phyloP scores from a whole-genome alignment of 2,797 vertebrate genomes.

The Phoeniculus purpureus region DNA sequence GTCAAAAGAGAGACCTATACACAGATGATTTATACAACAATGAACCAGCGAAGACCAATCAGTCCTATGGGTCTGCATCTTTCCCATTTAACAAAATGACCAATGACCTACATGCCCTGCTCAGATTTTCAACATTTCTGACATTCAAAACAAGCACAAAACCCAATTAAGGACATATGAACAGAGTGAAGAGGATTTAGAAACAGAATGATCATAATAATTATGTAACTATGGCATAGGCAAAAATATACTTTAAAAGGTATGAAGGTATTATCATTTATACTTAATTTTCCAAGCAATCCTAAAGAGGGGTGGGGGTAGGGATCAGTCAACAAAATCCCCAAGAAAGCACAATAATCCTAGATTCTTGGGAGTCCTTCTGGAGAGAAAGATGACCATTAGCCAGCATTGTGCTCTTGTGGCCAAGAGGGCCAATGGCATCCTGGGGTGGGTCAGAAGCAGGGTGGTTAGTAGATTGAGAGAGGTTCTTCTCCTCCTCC shows the following conservation, averaged over 20 bases:
- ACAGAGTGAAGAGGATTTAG: not conserved
- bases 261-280: not conserved
- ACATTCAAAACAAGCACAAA: not conserved
- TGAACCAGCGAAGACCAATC: not conserved
- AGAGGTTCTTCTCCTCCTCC: too few relatives aligned
- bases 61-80: not conserved
- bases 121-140: not conserved
- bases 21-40: not conserved
- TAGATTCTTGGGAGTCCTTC: not conserved
- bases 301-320: accelerated
- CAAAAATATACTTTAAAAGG: not conserved
- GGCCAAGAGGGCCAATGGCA: too few relatives aligned
- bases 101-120: not conserved
- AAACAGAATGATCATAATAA: too few relatives aligned
- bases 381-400: too few relatives aligned
- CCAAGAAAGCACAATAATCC: not conserved
- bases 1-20: not conserved
- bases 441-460: too few relatives aligned
- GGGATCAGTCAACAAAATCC: not conserved
- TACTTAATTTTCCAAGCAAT: not conserved
- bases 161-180: not conserved
- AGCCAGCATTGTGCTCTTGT: too few relatives aligned
- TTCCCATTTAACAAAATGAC: not conserved
- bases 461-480: too few relatives aligned
- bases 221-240: not conserved